Conservation (phyloP, 2,888 invertebrate genomes). For the Zhuqinia jingwanae region DNA sequence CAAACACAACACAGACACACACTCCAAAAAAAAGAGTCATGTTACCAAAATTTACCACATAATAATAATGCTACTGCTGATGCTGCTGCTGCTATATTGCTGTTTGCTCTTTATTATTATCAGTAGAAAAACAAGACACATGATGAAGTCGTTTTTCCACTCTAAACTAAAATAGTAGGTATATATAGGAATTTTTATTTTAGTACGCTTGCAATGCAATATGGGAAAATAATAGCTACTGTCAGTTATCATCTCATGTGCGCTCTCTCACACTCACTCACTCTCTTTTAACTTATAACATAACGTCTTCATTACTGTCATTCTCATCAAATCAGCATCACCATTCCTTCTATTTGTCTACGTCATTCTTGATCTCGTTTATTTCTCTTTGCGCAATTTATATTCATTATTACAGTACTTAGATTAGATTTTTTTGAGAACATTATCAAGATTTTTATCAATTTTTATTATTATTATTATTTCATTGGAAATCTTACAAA, state of each 20-base stretch:
- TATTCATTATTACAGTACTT: background rate
- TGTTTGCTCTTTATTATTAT: too few species aligned
- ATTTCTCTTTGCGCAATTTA: background rate
- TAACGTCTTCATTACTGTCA: conserved; percentile 37
- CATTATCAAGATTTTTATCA: too few species aligned
- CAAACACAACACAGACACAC: background rate
- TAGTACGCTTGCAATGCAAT: background rate
- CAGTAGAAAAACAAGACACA: background rate
- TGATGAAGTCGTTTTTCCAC: background rate
- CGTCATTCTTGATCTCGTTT: background rate
- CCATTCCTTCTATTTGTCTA: background rate
- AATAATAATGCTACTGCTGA: too few species aligned
- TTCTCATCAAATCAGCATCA: background rate
- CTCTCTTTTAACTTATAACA: too few species aligned
- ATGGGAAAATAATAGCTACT: conserved; percentile 20
- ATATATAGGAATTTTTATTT: background rate
- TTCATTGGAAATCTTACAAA: too few species aligned
- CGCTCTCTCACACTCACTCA: too few species aligned
- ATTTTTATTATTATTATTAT: too few species aligned
- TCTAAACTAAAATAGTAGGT: background rate
- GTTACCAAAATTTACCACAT: too few species aligned
- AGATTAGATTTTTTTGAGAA: too few species aligned
- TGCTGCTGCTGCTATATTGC: too few species aligned
- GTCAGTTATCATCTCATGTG: conserved; percentile 35
- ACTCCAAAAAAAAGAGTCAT: background rate